Base-by-base conservation (phyloP, 2,888 invertebrate genomes). In the Piscicola geometra region DNA sequence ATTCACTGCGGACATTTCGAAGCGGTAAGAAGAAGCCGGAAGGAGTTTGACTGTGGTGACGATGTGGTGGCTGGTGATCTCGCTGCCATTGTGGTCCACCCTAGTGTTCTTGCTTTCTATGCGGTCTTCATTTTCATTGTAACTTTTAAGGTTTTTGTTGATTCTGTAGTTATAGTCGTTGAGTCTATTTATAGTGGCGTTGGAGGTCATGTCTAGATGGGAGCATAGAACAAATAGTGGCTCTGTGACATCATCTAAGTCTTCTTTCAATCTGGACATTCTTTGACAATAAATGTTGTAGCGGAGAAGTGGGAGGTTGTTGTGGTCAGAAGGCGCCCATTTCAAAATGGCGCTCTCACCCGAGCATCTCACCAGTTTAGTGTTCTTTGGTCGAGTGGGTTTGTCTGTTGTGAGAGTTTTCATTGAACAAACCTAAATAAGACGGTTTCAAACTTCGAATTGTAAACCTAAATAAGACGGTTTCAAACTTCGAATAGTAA, bases 251-350 rank as follows among this genome's bases (percentile, higher is more conserved):
- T 56, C 3, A 25, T 33, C 33, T 3, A 35, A n/a, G 33, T 25
- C 67, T n/a, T 21, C 12, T 36, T 73, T 33, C 15, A 64, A 36
- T 33, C 33, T 56, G 15, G 73, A 50, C 28, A 50, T 21, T n/a
- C 56, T 32, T 18, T 96, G 96, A 86, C 91, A 93, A 85, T 97
- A 93, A 77, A 97, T 90, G 76, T 90, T 90, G 86, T 91, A 97
- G 81, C 91, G 90, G 71, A 93, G 89, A 83, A 98, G 93, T 15
- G 95, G 93, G 0, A 96, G 92, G 80, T 96, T 90, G 87, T 97
- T 96, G 86, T 96, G 96, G 75, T 95, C 94, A 88, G 91, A 92
- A 0, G 94, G 91, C 79, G 88, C 88, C 98, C 98, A 99, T 79
- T 88, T 88, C 12, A 98, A 88, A 0, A 89, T 89, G 0, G 83